Conservation (phyloP, 2,113 vertebrate species). For the Lophius piscatorius region DNA sequence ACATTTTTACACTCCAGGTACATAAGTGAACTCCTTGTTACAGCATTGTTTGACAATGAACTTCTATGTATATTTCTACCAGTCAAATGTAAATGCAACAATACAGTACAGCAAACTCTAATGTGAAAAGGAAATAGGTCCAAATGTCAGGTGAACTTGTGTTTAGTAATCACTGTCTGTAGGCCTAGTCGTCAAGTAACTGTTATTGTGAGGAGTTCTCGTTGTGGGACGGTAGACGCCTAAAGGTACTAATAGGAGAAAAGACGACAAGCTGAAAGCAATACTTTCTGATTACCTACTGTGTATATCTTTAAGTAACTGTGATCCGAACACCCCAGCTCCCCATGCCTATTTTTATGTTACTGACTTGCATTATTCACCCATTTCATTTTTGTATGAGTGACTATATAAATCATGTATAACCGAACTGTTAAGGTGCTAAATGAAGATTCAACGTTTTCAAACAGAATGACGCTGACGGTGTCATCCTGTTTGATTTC, state of each 20-base stretch:
- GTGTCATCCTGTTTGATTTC: conserved; percentile 68
- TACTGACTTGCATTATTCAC: conserved; percentile 74
- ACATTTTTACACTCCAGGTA: conserved; percentile 60
- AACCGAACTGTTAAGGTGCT: conserved; percentile 81
- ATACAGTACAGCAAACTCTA: conserved; percentile 50
- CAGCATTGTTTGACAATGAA: conserved; percentile 66
- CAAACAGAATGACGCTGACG: conserved; percentile 60
- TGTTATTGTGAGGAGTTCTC: conserved; percentile 33
- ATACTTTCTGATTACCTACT: conserved; percentile 69
- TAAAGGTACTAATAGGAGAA: conserved; percentile 58
- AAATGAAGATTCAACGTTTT: conserved; percentile 78
- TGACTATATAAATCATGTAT: conserved; percentile 78
- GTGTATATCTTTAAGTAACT: conserved; percentile 62
- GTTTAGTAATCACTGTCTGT: conserved; percentile 54
- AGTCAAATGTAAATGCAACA: conserved; percentile 55
- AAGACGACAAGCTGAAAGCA: conserved; percentile 50
- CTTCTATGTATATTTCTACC: conserved; percentile 55
- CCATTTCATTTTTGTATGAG: conserved; percentile 77
- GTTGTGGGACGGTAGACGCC: conserved; percentile 46
- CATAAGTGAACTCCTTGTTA: conserved; percentile 27
- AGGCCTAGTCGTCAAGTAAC: conserved; percentile 41
- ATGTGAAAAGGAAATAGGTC: conserved; percentile 75
- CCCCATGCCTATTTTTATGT: conserved; percentile 69
- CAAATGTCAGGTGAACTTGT: conserved; percentile 57
- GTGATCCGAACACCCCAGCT: conserved; percentile 59